phyloP scores from a whole-genome alignment of 2,888 invertebrate genomes.

The Drosophila prostipennis region DNA sequence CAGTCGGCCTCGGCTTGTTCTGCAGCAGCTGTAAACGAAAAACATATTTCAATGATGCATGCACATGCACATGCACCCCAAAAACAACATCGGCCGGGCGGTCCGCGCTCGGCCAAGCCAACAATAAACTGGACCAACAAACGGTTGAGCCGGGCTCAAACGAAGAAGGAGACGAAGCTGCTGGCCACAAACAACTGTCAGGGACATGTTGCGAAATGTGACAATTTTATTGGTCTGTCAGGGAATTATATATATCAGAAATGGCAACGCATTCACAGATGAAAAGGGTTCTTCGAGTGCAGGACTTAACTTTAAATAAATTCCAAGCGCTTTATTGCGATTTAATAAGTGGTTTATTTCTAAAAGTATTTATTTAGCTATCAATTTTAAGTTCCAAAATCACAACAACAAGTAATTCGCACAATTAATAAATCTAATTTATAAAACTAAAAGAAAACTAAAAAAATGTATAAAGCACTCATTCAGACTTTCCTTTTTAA shows the following conservation, averaged over 20 bases:
- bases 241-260: conserved; percentile 40
- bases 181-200: conserved; percentile 63
- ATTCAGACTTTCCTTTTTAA: background rate
- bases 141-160: conserved; percentile 21
- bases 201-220: conserved; percentile 66
- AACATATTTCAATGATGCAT: conserved; percentile 72
- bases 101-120: conserved; percentile 9
- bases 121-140: conserved; percentile 60
- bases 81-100: conserved; percentile 53
- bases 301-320: background rate
- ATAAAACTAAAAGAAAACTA: background rate
- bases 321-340: background rate
- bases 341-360: background rate
- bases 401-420: no score
- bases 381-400: no score
- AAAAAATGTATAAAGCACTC: background rate
- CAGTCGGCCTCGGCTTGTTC: conserved; percentile 38
- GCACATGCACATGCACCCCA: conserved; percentile 33
- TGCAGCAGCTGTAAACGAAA: conserved; percentile 45
- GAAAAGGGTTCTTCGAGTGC: background rate
- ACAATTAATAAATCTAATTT: no score
- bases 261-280: background rate
- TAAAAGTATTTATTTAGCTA: no score
- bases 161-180: conserved; percentile 15
- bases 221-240: conserved; percentile 73